Base-by-base conservation (phyloP, 2,888 invertebrate genomes). In the Cecidostiba fungosa region DNA sequence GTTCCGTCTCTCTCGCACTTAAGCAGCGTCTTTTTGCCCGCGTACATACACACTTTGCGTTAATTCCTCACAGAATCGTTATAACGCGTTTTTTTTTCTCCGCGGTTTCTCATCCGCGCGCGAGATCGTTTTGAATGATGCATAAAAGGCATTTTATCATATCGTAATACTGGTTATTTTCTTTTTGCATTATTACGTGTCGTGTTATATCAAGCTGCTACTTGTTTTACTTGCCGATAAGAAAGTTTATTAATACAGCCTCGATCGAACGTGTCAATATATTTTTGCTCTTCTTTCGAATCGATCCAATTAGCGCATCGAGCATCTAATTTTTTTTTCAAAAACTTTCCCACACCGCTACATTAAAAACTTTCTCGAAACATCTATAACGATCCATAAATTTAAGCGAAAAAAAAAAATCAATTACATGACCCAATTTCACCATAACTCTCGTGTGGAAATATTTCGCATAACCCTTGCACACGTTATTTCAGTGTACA, bases 1-100 rank as follows among this genome's bases (percentile, higher is more conserved):
- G 66, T 62, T 72, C 82, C 19, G 77, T 77, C 73, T 66, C 50
- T 36, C 39, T 70, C 62, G n/a, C 29, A 62, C 29, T 26, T 3
- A 14, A 50, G 3, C 26, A 16, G 47, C 29, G 16, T 79, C 70
- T 12, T 50, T 70, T 39, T 12, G 8, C 36, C 6, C 78, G 19
- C 39, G 10, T 10, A 10, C 10, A 39, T 10, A 39, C 10, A 39
- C 16, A 16, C 3, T 50, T 50, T 50, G 66, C 59, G 36, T 29
- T 5, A 14, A 77, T 77, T 77, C 62, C 62, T 19, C 23, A 26
- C 23, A 26, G 66, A 77, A 77, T 43, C 77, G 16, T 66, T 29
- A n/a, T n/a, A 29, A 16, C 8, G 14, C 62, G 3, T 32, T 54
- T 32, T 54, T 54, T 16, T 54, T 43, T 77, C 23, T 36, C 43